phyloP scores from a whole-genome alignment of 2,113 vertebrate genomes.

The Tonatia bakeri region DNA sequence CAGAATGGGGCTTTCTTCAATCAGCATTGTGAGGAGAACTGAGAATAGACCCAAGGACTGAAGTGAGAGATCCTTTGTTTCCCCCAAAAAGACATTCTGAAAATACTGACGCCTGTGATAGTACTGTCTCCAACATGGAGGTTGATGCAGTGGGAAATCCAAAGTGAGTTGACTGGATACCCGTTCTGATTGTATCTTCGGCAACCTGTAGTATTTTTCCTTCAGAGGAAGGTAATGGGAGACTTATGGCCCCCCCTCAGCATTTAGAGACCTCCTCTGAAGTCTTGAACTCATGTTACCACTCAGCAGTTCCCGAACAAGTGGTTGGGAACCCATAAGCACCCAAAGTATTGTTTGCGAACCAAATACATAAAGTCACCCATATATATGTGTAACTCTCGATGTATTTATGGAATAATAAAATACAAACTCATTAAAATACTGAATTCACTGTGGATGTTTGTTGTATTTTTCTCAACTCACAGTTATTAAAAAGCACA shows the following conservation, averaged over 20 bases:
- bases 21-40: not conserved
- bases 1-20: not conserved
- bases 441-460: not conserved
- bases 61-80: constrained; percentile 21
- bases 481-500: not conserved
- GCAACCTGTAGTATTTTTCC: not conserved
- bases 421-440: not conserved
- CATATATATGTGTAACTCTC: not conserved
- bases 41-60: constrained; percentile 12
- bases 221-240: not conserved
- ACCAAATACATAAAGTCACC: not conserved
- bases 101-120: not conserved
- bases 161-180: not conserved
- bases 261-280: not conserved
- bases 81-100: not conserved
- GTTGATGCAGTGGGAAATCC: not conserved
- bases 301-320: not conserved
- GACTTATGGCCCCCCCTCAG: not conserved
- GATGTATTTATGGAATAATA: not conserved
- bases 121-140: not conserved
- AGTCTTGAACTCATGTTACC: not conserved
- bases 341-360: not conserved
- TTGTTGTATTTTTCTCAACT: constrained; percentile 24
- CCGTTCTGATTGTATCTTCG: not conserved
- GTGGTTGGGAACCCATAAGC: not conserved